Evolutionary conservation across 1,140 invertebrate species (phyloP).

Genomic region (Drosophila bifasciata): DNA sequence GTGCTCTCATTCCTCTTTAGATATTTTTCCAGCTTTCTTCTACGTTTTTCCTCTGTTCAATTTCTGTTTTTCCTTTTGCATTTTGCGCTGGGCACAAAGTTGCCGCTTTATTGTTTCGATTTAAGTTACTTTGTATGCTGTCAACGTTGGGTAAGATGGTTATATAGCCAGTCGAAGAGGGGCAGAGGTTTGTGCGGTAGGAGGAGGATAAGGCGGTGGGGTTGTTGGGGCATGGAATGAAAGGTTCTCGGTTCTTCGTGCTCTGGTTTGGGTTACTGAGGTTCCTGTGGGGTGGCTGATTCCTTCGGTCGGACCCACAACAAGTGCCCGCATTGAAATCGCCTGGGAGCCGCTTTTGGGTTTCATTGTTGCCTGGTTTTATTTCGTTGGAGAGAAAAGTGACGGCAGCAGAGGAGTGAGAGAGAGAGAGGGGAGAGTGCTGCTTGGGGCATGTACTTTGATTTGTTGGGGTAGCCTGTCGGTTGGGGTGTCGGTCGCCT

Average conservation of each 20-base stretch:
- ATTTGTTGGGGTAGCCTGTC: slow-evolving; percentile 60
- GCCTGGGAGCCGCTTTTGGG: slow-evolving; percentile 77
- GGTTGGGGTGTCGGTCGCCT: slow-evolving; percentile 36
- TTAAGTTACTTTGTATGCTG: slow-evolving; percentile 84
- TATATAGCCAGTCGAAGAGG: slow-evolving; percentile 40
- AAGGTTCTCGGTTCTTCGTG: slow-evolving; percentile 3
- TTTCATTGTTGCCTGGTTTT: slow-evolving; percentile 79
- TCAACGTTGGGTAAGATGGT: slow-evolving; percentile 72
- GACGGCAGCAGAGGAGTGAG: slow-evolving; percentile 33
- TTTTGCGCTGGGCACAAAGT: slow-evolving; percentile 72
- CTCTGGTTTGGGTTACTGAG: background rate
- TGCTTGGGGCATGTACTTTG: slow-evolving; percentile 73
- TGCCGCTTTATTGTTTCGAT: slow-evolving; percentile 83
- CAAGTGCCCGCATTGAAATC: slow-evolving; percentile 72
- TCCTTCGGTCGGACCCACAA: slow-evolving; percentile 40
- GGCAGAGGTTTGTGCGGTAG: background rate
- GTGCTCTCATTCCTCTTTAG: slow-evolving; percentile 11
- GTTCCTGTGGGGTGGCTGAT: slow-evolving; percentile 13
- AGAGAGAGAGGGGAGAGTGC: too few relatives aligned
- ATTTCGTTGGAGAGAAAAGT: slow-evolving; percentile 61
- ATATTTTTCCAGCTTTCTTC: slow-evolving; percentile 54
- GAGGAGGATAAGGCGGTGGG: background rate
- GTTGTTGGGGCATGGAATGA: slow-evolving; percentile 4
- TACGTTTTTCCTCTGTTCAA: slow-evolving; percentile 41
- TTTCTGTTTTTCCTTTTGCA: slow-evolving; percentile 56